Evolutionary conservation across 2,797 vertebrate genomes (phyloP).

Genomic region (Catharus ustulatus): DNA sequence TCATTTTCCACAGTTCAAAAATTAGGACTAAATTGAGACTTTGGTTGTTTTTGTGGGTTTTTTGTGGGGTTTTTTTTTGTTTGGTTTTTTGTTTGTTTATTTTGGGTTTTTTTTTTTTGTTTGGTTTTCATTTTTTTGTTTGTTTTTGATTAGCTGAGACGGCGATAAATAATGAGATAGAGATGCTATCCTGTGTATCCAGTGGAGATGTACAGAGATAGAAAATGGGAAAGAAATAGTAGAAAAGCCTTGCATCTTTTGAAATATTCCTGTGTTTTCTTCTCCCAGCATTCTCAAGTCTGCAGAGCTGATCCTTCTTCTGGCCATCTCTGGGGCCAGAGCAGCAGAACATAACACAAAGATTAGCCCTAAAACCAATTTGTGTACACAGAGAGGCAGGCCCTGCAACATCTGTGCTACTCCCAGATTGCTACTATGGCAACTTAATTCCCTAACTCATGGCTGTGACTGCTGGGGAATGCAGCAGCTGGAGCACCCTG

Average conservation of each 20-base stretch:
- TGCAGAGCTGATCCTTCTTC: background rate
- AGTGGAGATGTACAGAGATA: background rate
- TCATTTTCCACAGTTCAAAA: background rate
- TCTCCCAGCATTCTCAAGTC: background rate
- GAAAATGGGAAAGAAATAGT: background rate
- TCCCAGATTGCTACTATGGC: background rate
- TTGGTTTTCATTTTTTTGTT: background rate
- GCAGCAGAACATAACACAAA: background rate
- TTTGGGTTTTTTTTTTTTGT: background rate
- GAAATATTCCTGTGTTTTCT: background rate
- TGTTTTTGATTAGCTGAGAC: background rate
- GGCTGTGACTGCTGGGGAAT: background rate
- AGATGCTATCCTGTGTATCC: background rate
- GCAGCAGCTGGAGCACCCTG: background rate
- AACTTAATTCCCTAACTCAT: background rate
- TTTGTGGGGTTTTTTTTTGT: background rate
- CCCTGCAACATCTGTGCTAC: background rate
- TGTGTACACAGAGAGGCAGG: background rate
- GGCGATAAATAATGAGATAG: background rate
- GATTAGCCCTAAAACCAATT: accelerated
- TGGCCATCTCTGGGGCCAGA: background rate
- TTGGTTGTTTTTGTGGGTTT: background rate
- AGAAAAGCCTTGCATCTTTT: background rate
- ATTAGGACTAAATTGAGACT: background rate
- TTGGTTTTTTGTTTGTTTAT: too few species aligned